phyloP scores from a whole-genome alignment of 2,797 vertebrate species.

The Gallinago solitaria region DNA sequence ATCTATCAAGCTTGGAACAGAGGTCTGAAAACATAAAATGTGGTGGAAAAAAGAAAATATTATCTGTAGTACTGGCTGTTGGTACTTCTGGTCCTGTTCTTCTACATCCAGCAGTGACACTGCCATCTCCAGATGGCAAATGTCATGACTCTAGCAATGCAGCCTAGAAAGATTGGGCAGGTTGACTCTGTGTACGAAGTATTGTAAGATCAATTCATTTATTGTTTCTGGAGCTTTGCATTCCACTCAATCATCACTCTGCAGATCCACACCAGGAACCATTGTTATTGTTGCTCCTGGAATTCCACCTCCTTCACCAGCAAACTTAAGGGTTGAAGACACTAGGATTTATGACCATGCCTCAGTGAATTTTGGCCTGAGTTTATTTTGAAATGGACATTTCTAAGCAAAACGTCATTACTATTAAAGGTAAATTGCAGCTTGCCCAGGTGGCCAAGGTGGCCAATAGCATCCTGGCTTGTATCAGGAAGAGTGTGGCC shows the following conservation, averaged over 20 bases:
- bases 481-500: background rate
- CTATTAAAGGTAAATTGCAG: background rate
- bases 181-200: background rate
- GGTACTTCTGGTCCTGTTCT: background rate
- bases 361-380: background rate
- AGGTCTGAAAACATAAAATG: background rate
- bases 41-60: background rate
- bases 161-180: background rate
- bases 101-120: background rate
- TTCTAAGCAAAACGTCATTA: background rate
- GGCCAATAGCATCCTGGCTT: background rate
- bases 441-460: background rate
- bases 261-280: background rate
- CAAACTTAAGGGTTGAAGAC: background rate
- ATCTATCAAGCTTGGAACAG: background rate
- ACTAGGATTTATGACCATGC: background rate
- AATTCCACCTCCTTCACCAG: background rate
- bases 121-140: background rate
- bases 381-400: background rate
- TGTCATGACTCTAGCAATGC: background rate
- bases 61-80: background rate
- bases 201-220: background rate
- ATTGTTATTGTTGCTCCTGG: background rate
- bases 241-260: background rate
- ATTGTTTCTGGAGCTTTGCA: rapidly evolving